phyloP scores from a whole-genome alignment of 2,888 invertebrate genomes.

The Abrostola tripartita region DNA sequence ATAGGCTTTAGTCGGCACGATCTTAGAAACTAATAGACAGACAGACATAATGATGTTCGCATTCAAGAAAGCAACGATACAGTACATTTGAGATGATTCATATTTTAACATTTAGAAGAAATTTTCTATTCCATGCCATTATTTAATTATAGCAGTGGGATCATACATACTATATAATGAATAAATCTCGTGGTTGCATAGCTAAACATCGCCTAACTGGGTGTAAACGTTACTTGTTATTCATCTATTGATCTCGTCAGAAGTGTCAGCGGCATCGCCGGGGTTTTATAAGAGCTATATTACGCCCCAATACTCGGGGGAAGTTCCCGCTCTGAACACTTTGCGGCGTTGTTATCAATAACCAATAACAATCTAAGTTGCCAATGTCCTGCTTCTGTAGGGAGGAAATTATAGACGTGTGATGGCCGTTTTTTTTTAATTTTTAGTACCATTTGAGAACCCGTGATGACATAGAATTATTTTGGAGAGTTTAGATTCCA shows the following conservation, averaged over 20 bases:
- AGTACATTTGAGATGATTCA: too few relatives aligned
- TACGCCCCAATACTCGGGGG: constrained; percentile 35
- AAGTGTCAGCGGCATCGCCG: constrained; percentile 37
- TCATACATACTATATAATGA: neutral
- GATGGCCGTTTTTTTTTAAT: constrained; percentile 4
- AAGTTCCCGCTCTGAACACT: constrained; percentile 28
- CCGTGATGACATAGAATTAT: too few relatives aligned
- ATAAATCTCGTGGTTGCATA: constrained; percentile 5
- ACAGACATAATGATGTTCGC: too few relatives aligned
- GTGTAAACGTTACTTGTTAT: constrained; percentile 27
- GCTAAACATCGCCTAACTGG: constrained; percentile 7
- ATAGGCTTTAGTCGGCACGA: too few relatives aligned
- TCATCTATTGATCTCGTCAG: constrained; percentile 47
- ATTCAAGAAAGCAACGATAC: too few relatives aligned
- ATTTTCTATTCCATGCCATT: too few relatives aligned
- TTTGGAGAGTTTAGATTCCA: too few relatives aligned
- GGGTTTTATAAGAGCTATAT: constrained; percentile 41
- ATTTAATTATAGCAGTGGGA: too few relatives aligned
- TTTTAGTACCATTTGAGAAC: neutral
- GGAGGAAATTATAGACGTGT: constrained; percentile 27
- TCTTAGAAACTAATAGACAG: too few relatives aligned
- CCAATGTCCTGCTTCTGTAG: constrained; percentile 14
- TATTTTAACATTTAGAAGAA: too few relatives aligned
- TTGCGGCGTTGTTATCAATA: constrained; percentile 27
- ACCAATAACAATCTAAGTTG: constrained; percentile 28